Conservation (phyloP, 2,113 vertebrate genomes). For the Rhegmatorhina hoffmannsi region DNA sequence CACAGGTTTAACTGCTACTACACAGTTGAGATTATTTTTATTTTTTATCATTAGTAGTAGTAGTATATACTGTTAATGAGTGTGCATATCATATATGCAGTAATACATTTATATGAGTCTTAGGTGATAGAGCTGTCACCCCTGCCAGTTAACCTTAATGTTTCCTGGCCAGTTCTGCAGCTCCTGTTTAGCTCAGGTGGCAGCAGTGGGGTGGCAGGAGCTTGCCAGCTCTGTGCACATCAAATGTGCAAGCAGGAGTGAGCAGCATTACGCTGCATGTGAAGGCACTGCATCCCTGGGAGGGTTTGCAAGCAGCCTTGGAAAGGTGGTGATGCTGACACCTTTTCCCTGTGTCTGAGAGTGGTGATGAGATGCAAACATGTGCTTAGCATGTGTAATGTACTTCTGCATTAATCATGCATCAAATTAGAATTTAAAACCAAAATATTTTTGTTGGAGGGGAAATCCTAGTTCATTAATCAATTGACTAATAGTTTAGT, state of each 20-base stretch:
- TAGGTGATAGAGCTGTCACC: neutral
- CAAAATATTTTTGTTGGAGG: constrained; percentile 51
- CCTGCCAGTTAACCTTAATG: neutral
- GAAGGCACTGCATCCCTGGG: neutral
- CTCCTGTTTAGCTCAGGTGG: neutral
- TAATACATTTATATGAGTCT: neutral
- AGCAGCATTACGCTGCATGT: neutral
- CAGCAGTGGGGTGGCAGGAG: neutral
- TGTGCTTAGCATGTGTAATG: neutral
- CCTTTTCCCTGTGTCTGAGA: neutral
- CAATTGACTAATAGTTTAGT: constrained; percentile 48
- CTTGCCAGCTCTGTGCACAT: neutral
- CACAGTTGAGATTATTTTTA: neutral
- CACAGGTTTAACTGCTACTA: neutral
- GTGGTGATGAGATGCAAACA: neutral
- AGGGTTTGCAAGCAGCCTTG: neutral
- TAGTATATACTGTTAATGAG: neutral
- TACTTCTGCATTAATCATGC: neutral
- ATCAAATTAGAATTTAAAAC: constrained; percentile 49
- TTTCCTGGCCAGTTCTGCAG: neutral
- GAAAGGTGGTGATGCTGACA: neutral
- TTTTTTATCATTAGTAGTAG: neutral
- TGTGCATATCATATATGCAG: fast-evolving
- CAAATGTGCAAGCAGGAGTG: neutral
- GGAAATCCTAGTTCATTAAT: constrained; percentile 55